Conservation (phyloP, 92 coral and sea anemone genomes). For the Epizoanthus scotinus region DNA sequence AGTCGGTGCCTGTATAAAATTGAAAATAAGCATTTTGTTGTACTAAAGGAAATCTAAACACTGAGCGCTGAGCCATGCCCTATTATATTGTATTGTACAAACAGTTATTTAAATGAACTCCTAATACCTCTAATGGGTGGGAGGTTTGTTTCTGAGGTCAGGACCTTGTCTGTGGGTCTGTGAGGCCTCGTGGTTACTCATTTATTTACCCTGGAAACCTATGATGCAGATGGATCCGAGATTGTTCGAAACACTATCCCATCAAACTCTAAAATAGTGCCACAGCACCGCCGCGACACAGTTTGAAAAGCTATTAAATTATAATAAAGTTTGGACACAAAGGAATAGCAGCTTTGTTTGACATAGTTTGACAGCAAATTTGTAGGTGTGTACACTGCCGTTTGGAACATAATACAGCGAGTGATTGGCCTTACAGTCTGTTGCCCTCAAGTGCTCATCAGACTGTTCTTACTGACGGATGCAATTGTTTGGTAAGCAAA, state of each 20-base stretch:
- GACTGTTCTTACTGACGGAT: not conserved
- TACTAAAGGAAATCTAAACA: not conserved
- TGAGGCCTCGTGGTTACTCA: too few relatives aligned
- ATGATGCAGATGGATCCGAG: constrained; percentile 12
- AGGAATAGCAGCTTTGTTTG: not conserved
- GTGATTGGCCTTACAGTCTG: not conserved
- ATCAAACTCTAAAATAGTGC: not conserved
- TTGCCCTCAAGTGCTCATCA: constrained; percentile 19
- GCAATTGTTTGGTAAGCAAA: constrained; percentile 25
- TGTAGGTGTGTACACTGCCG: constrained; percentile 9
- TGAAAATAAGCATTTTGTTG: not conserved
- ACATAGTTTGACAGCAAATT: not conserved
- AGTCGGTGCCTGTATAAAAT: not conserved
- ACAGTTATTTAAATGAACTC: not conserved
- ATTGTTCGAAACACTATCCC: not conserved
- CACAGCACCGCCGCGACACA: too few relatives aligned
- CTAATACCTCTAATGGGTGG: too few relatives aligned
- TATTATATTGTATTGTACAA: not conserved
- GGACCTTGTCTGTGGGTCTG: not conserved
- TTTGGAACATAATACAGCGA: not conserved
- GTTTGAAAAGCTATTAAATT: not conserved
- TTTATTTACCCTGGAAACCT: not conserved
- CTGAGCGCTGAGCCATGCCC: not conserved
- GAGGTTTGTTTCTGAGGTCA: constrained; percentile 15
- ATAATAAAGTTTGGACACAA: not conserved